Conservation (phyloP, 2,797 vertebrate genomes). For the Catamblyrhynchus diadema region DNA sequence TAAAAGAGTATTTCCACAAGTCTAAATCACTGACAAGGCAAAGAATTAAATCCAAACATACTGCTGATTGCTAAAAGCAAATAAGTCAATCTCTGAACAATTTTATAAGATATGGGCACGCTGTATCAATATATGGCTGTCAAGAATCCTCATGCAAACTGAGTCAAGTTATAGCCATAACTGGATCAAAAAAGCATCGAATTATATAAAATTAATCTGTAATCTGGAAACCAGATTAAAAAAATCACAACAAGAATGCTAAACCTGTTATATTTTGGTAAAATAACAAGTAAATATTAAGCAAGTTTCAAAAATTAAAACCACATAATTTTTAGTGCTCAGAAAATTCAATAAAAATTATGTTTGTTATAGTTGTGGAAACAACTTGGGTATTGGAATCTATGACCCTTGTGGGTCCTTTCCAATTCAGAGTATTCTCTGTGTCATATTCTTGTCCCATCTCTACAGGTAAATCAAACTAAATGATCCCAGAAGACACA, state of each 20-base stretch:
- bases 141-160: constrained; percentile 53
- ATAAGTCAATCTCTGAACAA: constrained; percentile 55
- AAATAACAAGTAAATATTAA: constrained; percentile 53
- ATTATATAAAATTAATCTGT: constrained; percentile 14
- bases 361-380: constrained; percentile 16
- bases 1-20: constrained; percentile 60
- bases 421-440: not conserved
- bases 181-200: constrained; percentile 47
- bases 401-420: not conserved
- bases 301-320: not conserved
- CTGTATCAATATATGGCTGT: constrained; percentile 49
- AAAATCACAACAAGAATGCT: constrained; percentile 29
- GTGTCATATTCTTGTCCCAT: not conserved
- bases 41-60: constrained; percentile 52
- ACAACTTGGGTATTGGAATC: not conserved
- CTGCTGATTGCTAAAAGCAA: constrained; percentile 58
- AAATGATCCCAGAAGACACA: not conserved
- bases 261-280: constrained; percentile 6
- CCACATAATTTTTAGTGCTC: not conserved
- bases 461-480: not conserved
- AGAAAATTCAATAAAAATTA: not conserved
- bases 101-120: constrained; percentile 53
- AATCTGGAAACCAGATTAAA: constrained; percentile 7
- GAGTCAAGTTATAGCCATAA: constrained; percentile 41
- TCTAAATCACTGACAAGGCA: constrained; percentile 60